Percentiles rank a stretch among this genome's conserved stretches.
Conservation (phyloP, 2,888 invertebrate species). For the Tetrapedia diversipes region DNA sequence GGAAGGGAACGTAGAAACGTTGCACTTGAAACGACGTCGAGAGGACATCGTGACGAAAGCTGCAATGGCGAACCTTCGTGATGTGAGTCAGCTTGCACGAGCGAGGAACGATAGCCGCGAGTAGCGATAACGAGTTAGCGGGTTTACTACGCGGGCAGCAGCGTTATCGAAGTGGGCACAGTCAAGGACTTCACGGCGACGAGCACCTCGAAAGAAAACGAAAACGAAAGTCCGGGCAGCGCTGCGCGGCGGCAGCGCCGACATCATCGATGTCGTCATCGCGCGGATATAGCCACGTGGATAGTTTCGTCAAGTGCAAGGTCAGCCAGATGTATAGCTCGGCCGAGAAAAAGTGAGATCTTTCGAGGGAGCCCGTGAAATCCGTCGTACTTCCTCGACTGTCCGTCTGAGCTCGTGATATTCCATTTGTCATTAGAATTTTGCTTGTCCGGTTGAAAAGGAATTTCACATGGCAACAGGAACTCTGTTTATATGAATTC, state of each 20-base stretch:
- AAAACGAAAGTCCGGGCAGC: constrained; percentile 44
- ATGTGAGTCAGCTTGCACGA: constrained; percentile 24
- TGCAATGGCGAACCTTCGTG: neutral
- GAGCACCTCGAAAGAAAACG: constrained; percentile 38
- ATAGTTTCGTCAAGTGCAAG: constrained; percentile 59
- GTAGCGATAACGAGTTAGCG: constrained; percentile 41
- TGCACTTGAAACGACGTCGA: neutral
- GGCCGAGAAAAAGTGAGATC: no score
- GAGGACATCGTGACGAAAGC: constrained; percentile 3
- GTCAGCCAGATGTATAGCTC: constrained; percentile 20
- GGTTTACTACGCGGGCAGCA: constrained; percentile 38
- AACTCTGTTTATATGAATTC: no score
- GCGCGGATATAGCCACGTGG: constrained; percentile 40
- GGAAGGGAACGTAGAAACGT: neutral
- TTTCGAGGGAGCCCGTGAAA: no score
- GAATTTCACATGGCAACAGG: no score
- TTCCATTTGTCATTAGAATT: no score
- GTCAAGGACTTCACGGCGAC: constrained; percentile 41
- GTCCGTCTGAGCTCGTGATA: no score
- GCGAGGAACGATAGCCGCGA: constrained; percentile 33
- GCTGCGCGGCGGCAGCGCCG: neutral
- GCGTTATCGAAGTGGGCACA: constrained; percentile 44
- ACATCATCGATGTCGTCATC: constrained; percentile 50
- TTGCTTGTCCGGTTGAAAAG: no score
- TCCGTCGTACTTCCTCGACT: no score